Evolutionary conservation across 37 sponge, comb jelly and placozoan genomes (phyloP).

Genomic region (Ianthella basta): DNA sequence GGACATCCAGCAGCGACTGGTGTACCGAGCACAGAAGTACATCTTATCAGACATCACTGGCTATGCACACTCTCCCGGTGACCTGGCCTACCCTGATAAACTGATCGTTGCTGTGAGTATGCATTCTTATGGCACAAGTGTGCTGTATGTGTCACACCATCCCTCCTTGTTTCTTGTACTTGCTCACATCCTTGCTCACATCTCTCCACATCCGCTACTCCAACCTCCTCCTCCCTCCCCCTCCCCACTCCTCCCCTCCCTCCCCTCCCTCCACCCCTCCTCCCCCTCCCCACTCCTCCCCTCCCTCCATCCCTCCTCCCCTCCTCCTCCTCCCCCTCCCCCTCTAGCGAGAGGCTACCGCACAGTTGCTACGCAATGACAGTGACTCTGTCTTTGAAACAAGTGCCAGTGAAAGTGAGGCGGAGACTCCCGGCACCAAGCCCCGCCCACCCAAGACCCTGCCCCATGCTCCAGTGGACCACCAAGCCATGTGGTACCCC

Average conservation of each 20-base stretch:
- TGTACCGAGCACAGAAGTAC: constrained; percentile 93
- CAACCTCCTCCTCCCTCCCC: too few species aligned
- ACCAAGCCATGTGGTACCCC: constrained; percentile 99
- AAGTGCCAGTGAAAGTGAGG: constrained; percentile 31
- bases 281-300: background rate
- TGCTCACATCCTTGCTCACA: too few species aligned
- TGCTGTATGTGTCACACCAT: background rate
- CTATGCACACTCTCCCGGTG: constrained; percentile 89
- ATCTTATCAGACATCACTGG: constrained; percentile 90
- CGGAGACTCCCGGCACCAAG: background rate
- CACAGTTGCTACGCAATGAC: background rate
- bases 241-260: too few species aligned
- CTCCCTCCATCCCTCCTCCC: background rate
- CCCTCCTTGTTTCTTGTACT: too few species aligned
- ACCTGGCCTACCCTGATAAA: constrained; percentile 98
- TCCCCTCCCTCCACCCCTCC: too few species aligned
- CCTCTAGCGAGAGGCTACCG: constrained; percentile 53
- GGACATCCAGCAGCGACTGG: constrained; percentile 95
- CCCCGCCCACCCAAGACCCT: constrained; percentile 10
- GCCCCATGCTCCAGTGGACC: constrained; percentile 74
- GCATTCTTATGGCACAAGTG: constrained; percentile 1
- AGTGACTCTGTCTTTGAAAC: constrained; percentile 30
- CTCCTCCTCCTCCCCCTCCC: background rate
- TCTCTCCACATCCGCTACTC: too few species aligned
- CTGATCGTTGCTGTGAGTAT: constrained; percentile 69